A percentile compares a stretch with the other conserved stretches of the same genome.
Conservation (phyloP, 2,113 vertebrate species). For the Boleophthalmus pectinirostris region DNA sequence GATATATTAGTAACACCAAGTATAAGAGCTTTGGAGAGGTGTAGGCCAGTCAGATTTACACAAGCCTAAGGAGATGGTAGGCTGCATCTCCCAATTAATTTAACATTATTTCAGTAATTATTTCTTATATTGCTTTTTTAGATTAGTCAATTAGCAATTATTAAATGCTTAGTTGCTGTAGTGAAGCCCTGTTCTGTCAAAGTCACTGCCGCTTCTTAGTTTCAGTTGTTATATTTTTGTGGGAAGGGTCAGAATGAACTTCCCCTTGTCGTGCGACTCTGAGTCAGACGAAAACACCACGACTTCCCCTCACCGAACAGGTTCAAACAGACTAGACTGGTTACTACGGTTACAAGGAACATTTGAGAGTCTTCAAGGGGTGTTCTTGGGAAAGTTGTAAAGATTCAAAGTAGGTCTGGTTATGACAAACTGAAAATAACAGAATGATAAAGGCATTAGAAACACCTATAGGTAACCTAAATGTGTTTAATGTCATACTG, state of each 20-base stretch:
- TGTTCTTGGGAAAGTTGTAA: constrained; percentile 8
- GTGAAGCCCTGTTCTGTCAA: constrained; percentile 30
- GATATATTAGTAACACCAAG: too few species aligned
- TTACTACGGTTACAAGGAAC: neutral
- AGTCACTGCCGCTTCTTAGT: constrained; percentile 29
- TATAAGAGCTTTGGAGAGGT: too few species aligned
- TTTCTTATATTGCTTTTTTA: too few species aligned
- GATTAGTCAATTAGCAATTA: neutral
- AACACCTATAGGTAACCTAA: too few species aligned
- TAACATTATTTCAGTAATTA: too few species aligned
- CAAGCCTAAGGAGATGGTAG: neutral
- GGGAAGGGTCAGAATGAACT: constrained; percentile 32
- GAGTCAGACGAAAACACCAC: neutral
- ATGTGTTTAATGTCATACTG: too few species aligned
- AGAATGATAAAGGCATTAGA: neutral
- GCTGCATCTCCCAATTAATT: too few species aligned
- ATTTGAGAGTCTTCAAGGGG: neutral
- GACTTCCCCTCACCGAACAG: constrained; percentile 1
- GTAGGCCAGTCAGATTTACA: too few species aligned
- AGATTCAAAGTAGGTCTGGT: constrained; percentile 10
- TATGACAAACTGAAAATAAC: neutral
- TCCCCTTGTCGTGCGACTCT: constrained; percentile 21
- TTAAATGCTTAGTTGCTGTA: constrained; percentile 28
- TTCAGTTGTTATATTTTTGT: constrained; percentile 14
- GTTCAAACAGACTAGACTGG: neutral